Conservation (phyloP, 2,113 vertebrate species). For the Oostethus manadensis region DNA sequence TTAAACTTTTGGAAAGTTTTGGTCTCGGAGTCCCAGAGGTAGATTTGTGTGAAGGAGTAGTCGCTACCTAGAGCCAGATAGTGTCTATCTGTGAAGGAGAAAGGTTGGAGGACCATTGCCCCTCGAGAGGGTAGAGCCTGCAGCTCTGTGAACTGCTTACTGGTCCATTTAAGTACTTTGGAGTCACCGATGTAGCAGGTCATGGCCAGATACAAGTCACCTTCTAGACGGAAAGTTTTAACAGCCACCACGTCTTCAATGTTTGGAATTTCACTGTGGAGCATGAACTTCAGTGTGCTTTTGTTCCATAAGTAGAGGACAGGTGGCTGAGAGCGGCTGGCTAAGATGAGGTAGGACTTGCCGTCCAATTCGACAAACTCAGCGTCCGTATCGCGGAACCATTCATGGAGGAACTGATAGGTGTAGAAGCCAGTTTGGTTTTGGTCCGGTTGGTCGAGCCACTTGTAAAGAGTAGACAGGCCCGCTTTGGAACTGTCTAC, state of each 20-base stretch:
- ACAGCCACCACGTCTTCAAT: conserved; percentile 89
- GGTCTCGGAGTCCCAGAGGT: conserved; percentile 86
- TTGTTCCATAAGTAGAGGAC: conserved; percentile 94
- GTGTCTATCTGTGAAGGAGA: conserved; percentile 82
- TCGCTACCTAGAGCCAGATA: conserved; percentile 94
- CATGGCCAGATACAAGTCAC: conserved; percentile 81
- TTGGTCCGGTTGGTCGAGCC: conserved; percentile 65
- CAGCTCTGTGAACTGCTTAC: conserved; percentile 86
- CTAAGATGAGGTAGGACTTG: conserved; percentile 84
- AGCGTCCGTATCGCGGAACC: conserved; percentile 93
- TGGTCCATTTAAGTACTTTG: conserved; percentile 87
- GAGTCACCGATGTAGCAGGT: conserved; percentile 97
- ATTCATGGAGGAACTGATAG: conserved; percentile 92
- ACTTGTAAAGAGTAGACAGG: conserved; percentile 92
- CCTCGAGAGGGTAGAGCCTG: conserved; percentile 91
- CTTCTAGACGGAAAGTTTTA: conserved; percentile 83
- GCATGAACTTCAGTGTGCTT: conserved; percentile 84
- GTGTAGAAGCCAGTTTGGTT: conserved; percentile 92
- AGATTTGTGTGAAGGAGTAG: conserved; percentile 96
- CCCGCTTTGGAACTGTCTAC: conserved; percentile 97
- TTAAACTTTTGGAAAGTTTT: conserved; percentile 87
- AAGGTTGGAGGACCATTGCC: conserved; percentile 92
- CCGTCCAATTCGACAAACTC: conserved; percentile 87
- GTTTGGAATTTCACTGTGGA: conserved; percentile 82
- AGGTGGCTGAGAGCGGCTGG: conserved; percentile 90